Conservation (phyloP, 2,113 vertebrate genomes). For the Oryzias javanicus region DNA sequence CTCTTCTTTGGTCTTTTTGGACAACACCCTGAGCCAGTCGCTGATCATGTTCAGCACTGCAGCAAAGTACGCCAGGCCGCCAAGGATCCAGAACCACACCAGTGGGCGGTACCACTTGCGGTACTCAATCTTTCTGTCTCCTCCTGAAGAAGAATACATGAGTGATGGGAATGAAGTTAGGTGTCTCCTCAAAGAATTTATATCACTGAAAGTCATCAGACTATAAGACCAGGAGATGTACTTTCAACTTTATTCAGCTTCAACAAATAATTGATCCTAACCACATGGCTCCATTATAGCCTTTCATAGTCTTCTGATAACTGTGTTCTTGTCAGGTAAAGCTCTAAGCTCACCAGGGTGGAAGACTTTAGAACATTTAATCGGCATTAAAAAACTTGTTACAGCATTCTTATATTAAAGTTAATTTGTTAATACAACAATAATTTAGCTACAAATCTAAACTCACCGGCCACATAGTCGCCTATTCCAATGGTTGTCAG, state of each 20-base stretch:
- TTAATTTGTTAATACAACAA: too few relatives aligned
- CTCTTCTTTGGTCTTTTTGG: constrained; percentile 99
- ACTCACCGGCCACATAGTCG: constrained; percentile 94
- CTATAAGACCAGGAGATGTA: too few relatives aligned
- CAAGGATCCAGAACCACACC: constrained; percentile 99
- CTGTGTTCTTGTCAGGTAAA: too few relatives aligned
- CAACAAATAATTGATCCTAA: too few relatives aligned
- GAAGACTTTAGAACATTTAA: too few relatives aligned
- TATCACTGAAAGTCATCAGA: too few relatives aligned
- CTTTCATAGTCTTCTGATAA: too few relatives aligned
- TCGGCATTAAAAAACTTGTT: too few relatives aligned
- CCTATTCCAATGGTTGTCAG: constrained; percentile 96
- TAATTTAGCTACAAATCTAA: constrained; percentile 37
- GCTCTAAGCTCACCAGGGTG: too few relatives aligned
- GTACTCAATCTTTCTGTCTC: constrained; percentile 86
- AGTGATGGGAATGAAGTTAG: constrained; percentile 28
- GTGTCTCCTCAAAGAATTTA: not conserved
- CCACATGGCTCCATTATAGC: too few relatives aligned
- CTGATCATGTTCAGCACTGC: constrained; percentile 98
- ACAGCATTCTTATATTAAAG: too few relatives aligned
- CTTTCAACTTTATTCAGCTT: too few relatives aligned
- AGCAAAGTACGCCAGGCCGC: constrained; percentile 97
- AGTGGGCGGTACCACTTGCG: constrained; percentile 93
- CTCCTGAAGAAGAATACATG: constrained; percentile 77
- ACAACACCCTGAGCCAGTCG: constrained; percentile 96